Evolutionary conservation across 1,140 invertebrate species (phyloP), one percentile per base, ranked within the genome.

Genomic region (Telenomus remus): DNA sequence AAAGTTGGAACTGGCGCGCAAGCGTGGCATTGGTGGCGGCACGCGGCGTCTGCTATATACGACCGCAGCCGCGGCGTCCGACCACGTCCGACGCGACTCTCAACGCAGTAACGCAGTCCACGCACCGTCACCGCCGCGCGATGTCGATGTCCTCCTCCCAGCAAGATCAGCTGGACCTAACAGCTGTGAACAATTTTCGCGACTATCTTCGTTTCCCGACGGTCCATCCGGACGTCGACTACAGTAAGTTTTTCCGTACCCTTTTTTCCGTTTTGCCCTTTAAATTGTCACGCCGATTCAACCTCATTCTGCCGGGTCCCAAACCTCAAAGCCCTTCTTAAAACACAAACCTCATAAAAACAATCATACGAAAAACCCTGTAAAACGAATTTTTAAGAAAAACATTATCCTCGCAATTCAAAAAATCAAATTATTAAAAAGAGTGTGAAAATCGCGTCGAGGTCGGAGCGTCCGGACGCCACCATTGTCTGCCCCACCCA

Each of bases 141-240:
- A 79, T 81, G 78, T 78, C 77, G 53, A 79, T 81, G 78, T 78
- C 77, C 48, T 44, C 35, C 9, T 34, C 50, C 10, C 43, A 57
- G 12, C 55, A 49, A 39, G 49, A 54, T 61, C 79, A 82, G 73
- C 66, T 79, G 55, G 89, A 93, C 66, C 83, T 91, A 81, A 88
- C 89, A 83, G 92, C 94, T 79, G 91, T 95, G 44, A 89, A 91
- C 43, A 93, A 92, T 79, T 96, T 96, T 82, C 89, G 92, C 15
- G 91, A 95, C 79, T 96, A 96, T 87, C 85, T 96, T 16, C 86
- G 90, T 69, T 94, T 96, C 46, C 92, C 94, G 0, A 93, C 93
- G 19, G 93, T 95, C 0, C 95, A 96, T 75, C 95, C 95, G 0
- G 86, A 94, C 83, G 89, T 95, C 15, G 90, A 96, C 89, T 95